Evolutionary conservation across 2,797 vertebrate species (phyloP).

Genomic region (Coregonus ussuriensis): DNA sequence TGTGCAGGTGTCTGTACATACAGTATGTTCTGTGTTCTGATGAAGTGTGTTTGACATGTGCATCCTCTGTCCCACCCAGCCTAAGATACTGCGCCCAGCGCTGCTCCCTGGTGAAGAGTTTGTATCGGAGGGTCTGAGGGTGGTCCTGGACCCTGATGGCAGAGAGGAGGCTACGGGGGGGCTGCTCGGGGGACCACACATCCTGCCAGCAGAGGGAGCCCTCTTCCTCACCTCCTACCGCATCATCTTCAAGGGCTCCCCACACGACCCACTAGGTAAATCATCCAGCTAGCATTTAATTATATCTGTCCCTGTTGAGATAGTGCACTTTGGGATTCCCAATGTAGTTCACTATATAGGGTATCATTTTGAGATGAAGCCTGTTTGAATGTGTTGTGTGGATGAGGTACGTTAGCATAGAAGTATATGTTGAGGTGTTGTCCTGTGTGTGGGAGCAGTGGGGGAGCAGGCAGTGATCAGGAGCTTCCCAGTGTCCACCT

Average conservation of each 20-base stretch:
- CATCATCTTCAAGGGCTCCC: slow-evolving; percentile 95
- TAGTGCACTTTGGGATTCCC: too few relatives aligned
- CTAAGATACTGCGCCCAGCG: slow-evolving; percentile 92
- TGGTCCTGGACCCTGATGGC: slow-evolving; percentile 92
- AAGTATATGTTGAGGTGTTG: background rate
- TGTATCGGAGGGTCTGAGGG: slow-evolving; percentile 92
- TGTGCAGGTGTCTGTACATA: background rate
- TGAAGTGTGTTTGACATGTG: slow-evolving; percentile 26
- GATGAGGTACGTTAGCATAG: background rate
- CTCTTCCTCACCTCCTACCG: slow-evolving; percentile 97
- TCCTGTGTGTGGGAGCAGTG: slow-evolving; percentile 71
- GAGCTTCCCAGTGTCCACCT: slow-evolving; percentile 91
- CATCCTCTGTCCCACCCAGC: slow-evolving; percentile 69
- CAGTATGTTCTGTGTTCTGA: background rate
- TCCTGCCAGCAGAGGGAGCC: slow-evolving; percentile 97
- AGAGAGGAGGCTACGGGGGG: slow-evolving; percentile 95
- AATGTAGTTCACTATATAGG: too few relatives aligned
- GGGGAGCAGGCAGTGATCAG: slow-evolving; percentile 94
- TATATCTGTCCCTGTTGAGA: background rate
- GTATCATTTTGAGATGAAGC: too few relatives aligned
- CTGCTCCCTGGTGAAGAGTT: slow-evolving; percentile 95
- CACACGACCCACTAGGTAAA: slow-evolving; percentile 92
- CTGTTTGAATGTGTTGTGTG: slow-evolving; percentile 9
- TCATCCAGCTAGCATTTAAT: background rate
- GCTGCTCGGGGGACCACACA: slow-evolving; percentile 92